Base-by-base conservation (phyloP, 2,888 invertebrate species). In the Patella pellucida region DNA sequence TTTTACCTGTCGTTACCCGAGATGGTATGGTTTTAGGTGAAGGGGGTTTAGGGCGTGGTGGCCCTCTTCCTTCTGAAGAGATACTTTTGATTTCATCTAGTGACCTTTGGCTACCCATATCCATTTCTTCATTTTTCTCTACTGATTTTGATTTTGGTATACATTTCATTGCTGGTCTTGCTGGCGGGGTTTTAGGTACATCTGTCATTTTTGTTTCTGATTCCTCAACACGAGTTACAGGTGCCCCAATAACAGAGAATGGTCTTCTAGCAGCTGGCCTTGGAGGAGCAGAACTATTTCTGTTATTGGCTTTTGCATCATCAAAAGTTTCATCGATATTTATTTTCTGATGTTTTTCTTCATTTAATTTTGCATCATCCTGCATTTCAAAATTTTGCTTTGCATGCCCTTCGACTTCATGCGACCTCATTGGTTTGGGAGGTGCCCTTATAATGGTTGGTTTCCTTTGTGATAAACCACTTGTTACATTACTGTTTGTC, bases 401-500 rank as follows among this genome's bases (percentile, higher is more conserved):
- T 41, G 41, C 41, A 7, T 41, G 41, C 9, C 7, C 62, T 62
- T 62, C 62, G 1, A 62, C 23, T 7, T 62, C 62, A 62, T 62
- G 62, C 3, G 23, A 23, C 62, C 73, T 52, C 73, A 70, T 69
- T 12, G 72, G 74, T 62, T 78, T 83, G 19, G 76, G 67, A 51
- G 82, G 81, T 27, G 77, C 69, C 67, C 84, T 76, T 31, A 85
- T 84, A 15, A 85, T 84, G 12, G 84, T 85, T 68, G 85, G 84
- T 76, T 82, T 80, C 78, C 83, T 84, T 23, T 56, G 67, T 23
- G 67, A 23, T 23, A 51, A 3, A 27, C n/a, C 16, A 50, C 19
- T 16, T 52, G n/a, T 52, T 2, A 51, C 16, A 41, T 71, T 41
- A 71, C n/a, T 62, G 62, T n/a, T 62, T 62, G 62, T 12, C n/a